Percentiles rank a stretch among this genome's conserved stretches.
Conservation (phyloP, 2,797 vertebrate genomes). For the Cottoperca gobio region DNA sequence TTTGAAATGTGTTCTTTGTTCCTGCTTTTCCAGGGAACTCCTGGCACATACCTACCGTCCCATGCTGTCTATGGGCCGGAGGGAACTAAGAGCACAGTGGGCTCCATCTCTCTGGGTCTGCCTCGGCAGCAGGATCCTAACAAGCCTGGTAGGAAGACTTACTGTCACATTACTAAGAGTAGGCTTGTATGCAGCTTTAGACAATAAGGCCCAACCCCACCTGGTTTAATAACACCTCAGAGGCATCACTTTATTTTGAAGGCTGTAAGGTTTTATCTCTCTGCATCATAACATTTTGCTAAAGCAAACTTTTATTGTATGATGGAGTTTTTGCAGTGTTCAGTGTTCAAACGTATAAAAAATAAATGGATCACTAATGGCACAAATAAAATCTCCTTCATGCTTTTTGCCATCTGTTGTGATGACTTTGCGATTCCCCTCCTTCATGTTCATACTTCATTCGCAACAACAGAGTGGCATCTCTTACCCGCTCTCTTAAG, state of each 20-base stretch:
- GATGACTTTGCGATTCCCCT: neutral
- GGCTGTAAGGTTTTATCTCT: neutral
- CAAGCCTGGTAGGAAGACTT: conserved; percentile 89
- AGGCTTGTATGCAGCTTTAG: neutral
- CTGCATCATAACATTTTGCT: neutral
- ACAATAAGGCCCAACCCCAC: neutral
- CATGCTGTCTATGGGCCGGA: conserved; percentile 92
- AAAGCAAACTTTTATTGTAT: conserved; percentile 1
- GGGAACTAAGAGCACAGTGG: conserved; percentile 91
- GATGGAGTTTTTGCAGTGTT: neutral
- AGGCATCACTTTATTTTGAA: neutral
- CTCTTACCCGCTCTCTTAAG: neutral
- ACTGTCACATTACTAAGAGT: neutral
- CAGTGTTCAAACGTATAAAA: conserved; percentile 1
- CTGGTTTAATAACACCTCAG: conserved; percentile 1
- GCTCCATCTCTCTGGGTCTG: conserved; percentile 96
- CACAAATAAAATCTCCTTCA: neutral
- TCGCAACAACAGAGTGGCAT: too few relatives aligned
- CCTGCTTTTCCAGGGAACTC: conserved; percentile 89
- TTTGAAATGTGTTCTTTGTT: conserved; percentile 46
- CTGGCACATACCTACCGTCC: conserved; percentile 95
- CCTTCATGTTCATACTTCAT: neutral
- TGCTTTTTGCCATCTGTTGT: neutral
- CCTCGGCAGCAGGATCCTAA: conserved; percentile 94
- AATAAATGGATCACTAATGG: neutral